phyloP scores from a whole-genome alignment of 2,113 vertebrate species.

The Aleadryas rufinucha region DNA sequence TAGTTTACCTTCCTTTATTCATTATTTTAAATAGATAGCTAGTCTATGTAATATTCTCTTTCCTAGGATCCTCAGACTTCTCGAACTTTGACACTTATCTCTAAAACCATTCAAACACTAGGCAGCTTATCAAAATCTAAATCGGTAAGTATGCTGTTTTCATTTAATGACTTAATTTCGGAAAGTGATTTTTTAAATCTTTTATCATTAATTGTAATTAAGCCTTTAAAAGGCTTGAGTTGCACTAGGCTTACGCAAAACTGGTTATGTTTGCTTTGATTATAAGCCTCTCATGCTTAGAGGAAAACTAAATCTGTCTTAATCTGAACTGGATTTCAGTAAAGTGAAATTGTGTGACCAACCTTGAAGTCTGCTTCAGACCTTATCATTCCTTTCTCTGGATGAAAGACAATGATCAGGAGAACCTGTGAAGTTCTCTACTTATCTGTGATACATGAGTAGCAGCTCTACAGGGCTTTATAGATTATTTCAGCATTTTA shows the following conservation, averaged over 20 bases:
- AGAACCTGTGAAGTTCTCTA: background rate
- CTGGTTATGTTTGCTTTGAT: background rate
- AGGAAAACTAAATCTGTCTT: background rate
- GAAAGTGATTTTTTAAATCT: background rate
- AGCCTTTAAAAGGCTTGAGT: constrained; percentile 1
- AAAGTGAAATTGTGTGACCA: background rate
- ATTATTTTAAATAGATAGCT: background rate
- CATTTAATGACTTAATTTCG: background rate
- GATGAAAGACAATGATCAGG: background rate
- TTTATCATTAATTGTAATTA: constrained; percentile 30
- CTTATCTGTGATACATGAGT: background rate
- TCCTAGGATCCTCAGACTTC: constrained; percentile 91
- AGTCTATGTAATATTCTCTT: background rate
- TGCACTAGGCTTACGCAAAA: background rate
- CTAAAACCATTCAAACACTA: constrained; percentile 96
- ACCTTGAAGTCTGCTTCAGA: background rate
- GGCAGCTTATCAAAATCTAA: constrained; percentile 98
- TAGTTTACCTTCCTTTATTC: background rate
- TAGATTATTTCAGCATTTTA: background rate
- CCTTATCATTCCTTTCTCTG: background rate
- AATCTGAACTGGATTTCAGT: constrained; percentile 20
- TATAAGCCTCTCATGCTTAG: constrained; percentile 1
- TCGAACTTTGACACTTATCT: constrained; percentile 94
- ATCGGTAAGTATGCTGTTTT: constrained; percentile 82
- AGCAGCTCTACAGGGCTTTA: background rate